A percentile compares a stretch with the other conserved stretches of the same genome.
Evolutionary conservation across 2,888 invertebrate genomes (phyloP).

Genomic region (Hirtodrosophila histrioides): DNA sequence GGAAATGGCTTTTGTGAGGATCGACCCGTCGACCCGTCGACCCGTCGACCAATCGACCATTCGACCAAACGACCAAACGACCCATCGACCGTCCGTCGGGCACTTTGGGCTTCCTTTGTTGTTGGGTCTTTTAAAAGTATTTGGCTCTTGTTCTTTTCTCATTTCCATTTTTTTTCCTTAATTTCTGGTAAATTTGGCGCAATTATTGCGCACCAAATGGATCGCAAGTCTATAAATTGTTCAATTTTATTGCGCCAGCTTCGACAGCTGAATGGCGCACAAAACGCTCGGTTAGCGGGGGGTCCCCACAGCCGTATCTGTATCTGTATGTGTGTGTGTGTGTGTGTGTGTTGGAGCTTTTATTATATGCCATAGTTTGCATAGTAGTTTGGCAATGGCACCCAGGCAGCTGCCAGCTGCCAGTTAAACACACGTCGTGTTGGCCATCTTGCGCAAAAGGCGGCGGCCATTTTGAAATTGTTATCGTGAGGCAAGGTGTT

Average conservation of each 20-base stretch:
- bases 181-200: conserved; percentile 70
- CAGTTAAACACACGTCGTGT: conserved; percentile 43
- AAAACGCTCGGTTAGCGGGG: conserved; percentile 22
- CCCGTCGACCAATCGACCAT: too few species aligned
- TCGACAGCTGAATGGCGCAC: conserved; percentile 81
- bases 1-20: conserved; percentile 46
- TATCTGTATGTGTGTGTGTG: conserved; percentile 9
- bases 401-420: conserved; percentile 46
- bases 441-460: conserved; percentile 75
- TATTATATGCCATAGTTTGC: conserved; percentile 65
- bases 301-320: conserved; percentile 11
- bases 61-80: conserved; percentile 1
- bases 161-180: conserved; percentile 35
- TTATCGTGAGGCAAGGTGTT: conserved; percentile 53
- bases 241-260: conserved; percentile 81
- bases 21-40: conserved; percentile 2
- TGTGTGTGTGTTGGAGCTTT: conserved; percentile 27
- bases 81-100: conserved; percentile 2
- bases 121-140: conserved; percentile 39
- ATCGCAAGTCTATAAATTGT: conserved; percentile 80
- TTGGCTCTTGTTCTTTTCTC: conserved; percentile 20
- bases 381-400: conserved; percentile 77
- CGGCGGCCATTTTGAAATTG: conserved; percentile 65
- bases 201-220: conserved; percentile 76
- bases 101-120: conserved; percentile 14